Percentiles rank a stretch among this genome's conserved stretches.
Conservation (phyloP, 2,113 vertebrate species). For the Cichladusa arquata region DNA sequence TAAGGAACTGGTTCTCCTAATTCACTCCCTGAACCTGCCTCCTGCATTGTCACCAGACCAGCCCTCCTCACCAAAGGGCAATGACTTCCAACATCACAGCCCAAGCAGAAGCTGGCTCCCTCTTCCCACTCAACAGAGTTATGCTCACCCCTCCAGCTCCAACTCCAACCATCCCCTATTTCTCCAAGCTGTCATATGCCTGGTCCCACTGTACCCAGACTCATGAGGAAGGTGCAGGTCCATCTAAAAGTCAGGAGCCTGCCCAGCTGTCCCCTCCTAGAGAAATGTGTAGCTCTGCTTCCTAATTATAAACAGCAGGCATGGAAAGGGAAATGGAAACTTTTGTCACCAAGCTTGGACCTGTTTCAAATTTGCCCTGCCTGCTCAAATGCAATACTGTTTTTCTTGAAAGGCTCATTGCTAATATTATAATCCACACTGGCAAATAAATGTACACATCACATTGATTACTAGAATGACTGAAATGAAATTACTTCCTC, state of each 20-base stretch:
- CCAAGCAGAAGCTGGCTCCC: neutral
- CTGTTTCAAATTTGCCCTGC: neutral
- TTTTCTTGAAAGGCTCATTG: neutral
- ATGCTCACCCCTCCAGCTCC: neutral
- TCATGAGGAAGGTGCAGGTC: neutral
- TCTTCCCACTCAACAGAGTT: neutral
- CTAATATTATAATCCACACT: conserved; percentile 19
- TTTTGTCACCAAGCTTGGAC: neutral
- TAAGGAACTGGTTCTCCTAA: neutral
- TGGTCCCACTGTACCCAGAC: neutral
- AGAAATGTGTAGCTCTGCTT: neutral
- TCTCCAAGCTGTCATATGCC: neutral
- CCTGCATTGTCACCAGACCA: neutral
- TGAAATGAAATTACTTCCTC: conserved; percentile 46
- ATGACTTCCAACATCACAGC: accelerated
- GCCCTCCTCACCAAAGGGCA: neutral
- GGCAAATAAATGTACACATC: conserved; percentile 12
- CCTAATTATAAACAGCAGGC: neutral
- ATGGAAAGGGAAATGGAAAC: neutral
- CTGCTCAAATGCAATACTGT: neutral
- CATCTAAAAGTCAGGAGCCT: neutral
- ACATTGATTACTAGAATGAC: conserved; percentile 30
- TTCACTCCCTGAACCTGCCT: neutral
- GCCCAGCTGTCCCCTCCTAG: neutral
- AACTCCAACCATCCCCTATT: neutral